Conservation (phyloP, 2,113 vertebrate species). For the Heliornis fulica region DNA sequence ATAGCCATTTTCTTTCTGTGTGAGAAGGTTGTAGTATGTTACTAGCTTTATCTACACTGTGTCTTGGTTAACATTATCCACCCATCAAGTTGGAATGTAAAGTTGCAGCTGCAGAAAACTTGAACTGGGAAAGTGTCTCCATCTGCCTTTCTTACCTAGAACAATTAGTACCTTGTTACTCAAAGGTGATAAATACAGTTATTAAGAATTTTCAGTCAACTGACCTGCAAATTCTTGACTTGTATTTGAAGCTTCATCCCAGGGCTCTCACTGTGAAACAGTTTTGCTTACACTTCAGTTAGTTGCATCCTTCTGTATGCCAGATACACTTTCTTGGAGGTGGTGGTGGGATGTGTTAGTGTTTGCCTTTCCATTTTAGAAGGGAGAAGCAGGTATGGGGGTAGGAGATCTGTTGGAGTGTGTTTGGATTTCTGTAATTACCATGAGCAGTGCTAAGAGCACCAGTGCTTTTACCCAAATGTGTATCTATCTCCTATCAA, state of each 20-base stretch:
- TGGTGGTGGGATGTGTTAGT: not conserved
- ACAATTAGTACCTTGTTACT: not conserved
- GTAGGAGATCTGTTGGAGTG: too few species aligned
- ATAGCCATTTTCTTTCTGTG: not conserved
- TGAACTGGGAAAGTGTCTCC: not conserved
- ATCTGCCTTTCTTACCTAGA: not conserved
- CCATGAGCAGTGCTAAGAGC: not conserved
- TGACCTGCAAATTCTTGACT: not conserved
- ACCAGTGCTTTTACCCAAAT: not conserved
- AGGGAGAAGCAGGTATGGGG: not conserved
- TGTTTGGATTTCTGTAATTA: not conserved
- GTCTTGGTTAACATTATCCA: not conserved
- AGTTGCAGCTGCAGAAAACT: not conserved
- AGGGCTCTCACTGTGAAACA: not conserved
- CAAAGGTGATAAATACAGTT: not conserved
- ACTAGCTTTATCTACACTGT: not conserved
- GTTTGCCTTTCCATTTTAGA: not conserved
- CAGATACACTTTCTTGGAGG: not conserved
- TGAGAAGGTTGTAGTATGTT: not conserved
- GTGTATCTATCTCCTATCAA: accelerated
- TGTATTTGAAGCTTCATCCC: not conserved
- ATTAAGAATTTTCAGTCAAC: not conserved
- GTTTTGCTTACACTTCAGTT: not conserved
- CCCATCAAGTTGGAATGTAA: not conserved
- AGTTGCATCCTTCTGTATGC: not conserved